A percentile compares a stretch with the other conserved stretches of the same genome.
These are phyloP conservation scores for Parotocinclus haroldoi DNA, from an alignment of 2,797 vertebrate species.

Conservation along the genomic window DNA sequence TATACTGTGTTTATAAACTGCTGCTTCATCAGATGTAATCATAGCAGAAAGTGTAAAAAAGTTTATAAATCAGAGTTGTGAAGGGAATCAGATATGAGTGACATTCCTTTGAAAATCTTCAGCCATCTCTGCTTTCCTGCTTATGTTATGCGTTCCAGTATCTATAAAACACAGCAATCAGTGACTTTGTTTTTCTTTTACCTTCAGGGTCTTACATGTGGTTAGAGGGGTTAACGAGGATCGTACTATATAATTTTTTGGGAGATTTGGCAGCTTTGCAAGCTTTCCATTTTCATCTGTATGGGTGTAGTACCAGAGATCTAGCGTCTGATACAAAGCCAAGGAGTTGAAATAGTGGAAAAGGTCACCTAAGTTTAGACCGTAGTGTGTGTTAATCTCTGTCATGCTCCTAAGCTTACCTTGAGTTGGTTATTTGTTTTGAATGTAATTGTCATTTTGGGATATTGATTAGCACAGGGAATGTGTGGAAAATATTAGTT, in stretches of 20 bases:
- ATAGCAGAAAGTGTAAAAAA: background rate
- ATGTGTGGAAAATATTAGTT: slow-evolving; percentile 22
- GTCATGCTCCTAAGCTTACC: background rate
- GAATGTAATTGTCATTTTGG: background rate
- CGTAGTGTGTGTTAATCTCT: background rate
- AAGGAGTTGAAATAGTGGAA: no score
- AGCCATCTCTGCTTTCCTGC: slow-evolving; percentile 12
- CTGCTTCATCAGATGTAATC: slow-evolving; percentile 14
- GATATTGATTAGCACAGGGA: background rate
- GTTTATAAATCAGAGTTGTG: slow-evolving; percentile 15
- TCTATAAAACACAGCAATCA: slow-evolving; percentile 27
- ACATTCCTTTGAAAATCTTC: slow-evolving; percentile 22
- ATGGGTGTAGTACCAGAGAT: background rate
- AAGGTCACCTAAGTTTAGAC: background rate
- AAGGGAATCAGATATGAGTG: slow-evolving; percentile 27
- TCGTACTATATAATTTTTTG: slow-evolving; percentile 17
- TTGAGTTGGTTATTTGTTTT: slow-evolving; percentile 3
- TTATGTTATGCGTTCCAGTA: slow-evolving; percentile 9
- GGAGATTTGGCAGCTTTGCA: slow-evolving; percentile 3
- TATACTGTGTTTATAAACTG: no score
- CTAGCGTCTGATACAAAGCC: background rate
- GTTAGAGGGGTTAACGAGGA: slow-evolving; percentile 44
- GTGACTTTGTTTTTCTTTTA: slow-evolving; percentile 20
- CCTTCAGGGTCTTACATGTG: slow-evolving; percentile 22
- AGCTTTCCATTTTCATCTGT: slow-evolving; percentile 3